Conservation (phyloP, 2,888 invertebrate genomes). For the Cetonia aurata region DNA sequence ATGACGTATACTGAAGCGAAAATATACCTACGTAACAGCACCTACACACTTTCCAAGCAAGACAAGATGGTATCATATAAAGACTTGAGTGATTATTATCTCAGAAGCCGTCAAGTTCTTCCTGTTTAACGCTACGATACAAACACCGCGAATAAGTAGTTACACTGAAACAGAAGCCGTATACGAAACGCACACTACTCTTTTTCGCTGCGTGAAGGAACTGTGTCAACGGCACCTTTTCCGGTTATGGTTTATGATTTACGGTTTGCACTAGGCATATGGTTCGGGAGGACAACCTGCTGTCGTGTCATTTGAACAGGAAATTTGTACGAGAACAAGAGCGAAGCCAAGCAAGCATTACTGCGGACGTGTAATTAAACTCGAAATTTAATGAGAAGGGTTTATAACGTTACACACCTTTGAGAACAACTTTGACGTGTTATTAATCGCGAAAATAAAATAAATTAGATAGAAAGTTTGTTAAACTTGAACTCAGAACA, state of each 20-base stretch:
- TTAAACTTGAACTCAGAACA: neutral
- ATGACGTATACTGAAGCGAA: no score
- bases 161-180: slow-evolving; percentile 1
- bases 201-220: slow-evolving; percentile 27
- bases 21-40: no score
- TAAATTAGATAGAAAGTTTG: slow-evolving; percentile 6
- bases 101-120: neutral
- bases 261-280: slow-evolving; percentile 19
- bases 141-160: neutral
- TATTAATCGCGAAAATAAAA: slow-evolving; percentile 16
- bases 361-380: slow-evolving; percentile 27
- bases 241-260: slow-evolving; percentile 30
- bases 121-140: slow-evolving; percentile 7
- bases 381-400: slow-evolving; percentile 24
- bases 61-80: no score
- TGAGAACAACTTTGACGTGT: slow-evolving; percentile 14
- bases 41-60: no score
- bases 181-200: slow-evolving; percentile 11
- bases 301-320: slow-evolving; percentile 33
- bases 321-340: slow-evolving; percentile 12
- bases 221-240: slow-evolving; percentile 18
- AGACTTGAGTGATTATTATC: no score
- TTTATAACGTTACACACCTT: slow-evolving; percentile 14
- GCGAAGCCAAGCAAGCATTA: slow-evolving; percentile 23
- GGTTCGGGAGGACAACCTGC: slow-evolving; percentile 26